Conservation (phyloP, 2,113 vertebrate genomes). For the Vireo altiloquus region DNA sequence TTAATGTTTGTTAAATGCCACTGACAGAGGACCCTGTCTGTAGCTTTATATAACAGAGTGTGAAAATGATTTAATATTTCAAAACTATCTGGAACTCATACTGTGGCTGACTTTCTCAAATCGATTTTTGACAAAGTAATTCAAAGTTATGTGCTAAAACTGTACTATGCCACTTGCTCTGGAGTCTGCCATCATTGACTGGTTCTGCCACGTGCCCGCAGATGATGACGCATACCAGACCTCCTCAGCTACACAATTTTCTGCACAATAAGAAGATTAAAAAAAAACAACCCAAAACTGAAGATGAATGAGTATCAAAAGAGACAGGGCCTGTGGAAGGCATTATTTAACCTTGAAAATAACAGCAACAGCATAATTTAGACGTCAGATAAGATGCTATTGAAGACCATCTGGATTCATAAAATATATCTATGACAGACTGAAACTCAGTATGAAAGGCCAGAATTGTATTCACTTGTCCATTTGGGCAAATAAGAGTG, state of each 20-base stretch:
- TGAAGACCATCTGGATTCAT: neutral
- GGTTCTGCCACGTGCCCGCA: neutral
- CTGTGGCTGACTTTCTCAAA: constrained; percentile 1
- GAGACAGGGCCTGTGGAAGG: neutral
- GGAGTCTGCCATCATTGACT: neutral
- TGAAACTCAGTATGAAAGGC: neutral
- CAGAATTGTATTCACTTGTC: neutral
- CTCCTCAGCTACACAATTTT: neutral
- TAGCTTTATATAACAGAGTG: neutral
- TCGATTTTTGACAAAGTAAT: constrained; percentile 27
- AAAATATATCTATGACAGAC: neutral
- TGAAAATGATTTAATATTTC: constrained; percentile 21
- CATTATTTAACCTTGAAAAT: neutral
- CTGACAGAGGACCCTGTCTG: neutral
- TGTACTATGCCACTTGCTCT: neutral
- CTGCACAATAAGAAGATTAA: neutral
- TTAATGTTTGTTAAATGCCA: constrained; percentile 3
- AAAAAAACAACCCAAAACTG: neutral
- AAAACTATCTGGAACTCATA: constrained; percentile 5
- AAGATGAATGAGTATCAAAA: neutral
- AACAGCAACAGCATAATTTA: neutral
- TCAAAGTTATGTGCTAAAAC: constrained; percentile 11
- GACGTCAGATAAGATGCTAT: neutral
- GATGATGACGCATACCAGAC: neutral
- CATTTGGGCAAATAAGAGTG: neutral